Base-by-base conservation (phyloP, 2,113 vertebrate species). In the Labeo catla region DNA sequence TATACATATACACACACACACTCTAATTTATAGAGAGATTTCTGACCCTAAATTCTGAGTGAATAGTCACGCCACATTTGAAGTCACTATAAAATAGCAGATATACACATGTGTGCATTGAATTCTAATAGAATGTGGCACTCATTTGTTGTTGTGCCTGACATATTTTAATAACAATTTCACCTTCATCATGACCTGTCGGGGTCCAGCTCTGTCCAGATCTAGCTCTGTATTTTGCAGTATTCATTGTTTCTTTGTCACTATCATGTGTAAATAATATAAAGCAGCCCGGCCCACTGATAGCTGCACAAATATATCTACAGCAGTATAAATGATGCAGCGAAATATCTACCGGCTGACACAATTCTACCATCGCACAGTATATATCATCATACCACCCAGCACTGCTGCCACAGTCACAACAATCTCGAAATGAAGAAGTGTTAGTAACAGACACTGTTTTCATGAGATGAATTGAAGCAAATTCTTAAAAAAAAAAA, bases 201-300 rank as follows among this genome's bases (percentile, higher is more conserved):
- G 49, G 11, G 45, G 45, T 23, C n/a, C n/a, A n/a, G n/a, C n/a
- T n/a, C n/a, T n/a, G n/a, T 45, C n/a, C 21, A 76, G n/a, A n/a
- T 23, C 45, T 10, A 74, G 72, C 72, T 74, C 73, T 23, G 6
- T 50, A 50, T 76, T 4, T 23, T 7, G 0, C n/a, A 76, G 12
- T 49, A 49, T 74, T 74, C 21, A 74, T 74, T 74, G 73, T 76
- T 76, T 74, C 72, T 23, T 28, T 49, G 45, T 49, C n/a, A 76
- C 45, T 49, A 76, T 76, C 72, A 13, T 49, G 21, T 49, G 72
- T 49, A 23, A 49, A 49, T 76, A 76, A 8, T 28, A 21, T 28
- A 50, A 76, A 76, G 45, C 45, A 23, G 11, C 15, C 11, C n/a
- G 8, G 45, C 1, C n/a, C n/a, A 76, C 21, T 28, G 73, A 49